phyloP scores from a whole-genome alignment of 2,888 invertebrate genomes.

The Euphydryas editha region DNA sequence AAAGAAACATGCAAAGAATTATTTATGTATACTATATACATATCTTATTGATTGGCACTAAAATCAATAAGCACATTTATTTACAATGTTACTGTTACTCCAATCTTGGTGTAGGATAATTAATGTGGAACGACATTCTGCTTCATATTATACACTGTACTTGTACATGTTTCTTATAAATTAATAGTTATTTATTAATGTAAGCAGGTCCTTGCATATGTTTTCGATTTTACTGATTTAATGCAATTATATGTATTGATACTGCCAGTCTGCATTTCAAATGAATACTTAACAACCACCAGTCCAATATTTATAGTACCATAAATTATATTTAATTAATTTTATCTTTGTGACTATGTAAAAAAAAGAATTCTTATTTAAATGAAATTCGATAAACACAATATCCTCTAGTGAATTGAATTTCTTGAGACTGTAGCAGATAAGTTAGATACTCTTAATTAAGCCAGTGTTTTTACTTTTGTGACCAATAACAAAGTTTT shows the following conservation, averaged over 20 bases:
- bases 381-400: slow-evolving; percentile 27
- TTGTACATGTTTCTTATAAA: slow-evolving; percentile 9
- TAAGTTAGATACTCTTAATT: slow-evolving; percentile 63
- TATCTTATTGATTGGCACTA: slow-evolving; percentile 49
- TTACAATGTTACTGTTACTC: slow-evolving; percentile 42
- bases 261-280: slow-evolving; percentile 76
- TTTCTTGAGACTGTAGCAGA: slow-evolving; percentile 71
- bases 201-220: slow-evolving; percentile 70
- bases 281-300: slow-evolving; percentile 33
- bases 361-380: slow-evolving; percentile 37
- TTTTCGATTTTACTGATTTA: slow-evolving; percentile 49
- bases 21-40: slow-evolving; percentile 52
- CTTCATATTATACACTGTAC: too few species aligned
- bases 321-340: slow-evolving; percentile 34
- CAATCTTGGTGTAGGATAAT: slow-evolving; percentile 39
- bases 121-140: slow-evolving; percentile 50
- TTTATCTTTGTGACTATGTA: slow-evolving; percentile 43
- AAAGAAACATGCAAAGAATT: slow-evolving; percentile 29
- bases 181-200: slow-evolving; percentile 42
- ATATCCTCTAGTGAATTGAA: slow-evolving; percentile 46
- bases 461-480: slow-evolving; percentile 72
- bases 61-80: slow-evolving; percentile 47
- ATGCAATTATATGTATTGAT: slow-evolving; percentile 51
- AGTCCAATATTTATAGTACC: slow-evolving; percentile 32
- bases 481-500: slow-evolving; percentile 76